phyloP scores from a whole-genome alignment of 2,797 vertebrate genomes.

The Acanthopagrus latus region DNA sequence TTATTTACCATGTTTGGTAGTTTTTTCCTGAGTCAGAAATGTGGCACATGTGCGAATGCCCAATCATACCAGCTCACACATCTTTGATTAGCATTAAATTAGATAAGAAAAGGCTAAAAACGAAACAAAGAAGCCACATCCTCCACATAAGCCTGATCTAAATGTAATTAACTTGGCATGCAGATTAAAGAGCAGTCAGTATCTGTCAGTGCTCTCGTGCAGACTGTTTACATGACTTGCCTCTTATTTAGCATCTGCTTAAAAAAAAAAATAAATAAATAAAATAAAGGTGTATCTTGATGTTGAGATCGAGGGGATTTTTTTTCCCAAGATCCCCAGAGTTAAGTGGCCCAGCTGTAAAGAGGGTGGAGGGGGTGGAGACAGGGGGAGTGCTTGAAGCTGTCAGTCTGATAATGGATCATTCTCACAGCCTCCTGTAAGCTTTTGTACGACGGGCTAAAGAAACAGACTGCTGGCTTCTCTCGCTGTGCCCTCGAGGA shows the following conservation, averaged over 20 bases:
- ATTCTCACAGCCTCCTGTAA: slow-evolving; percentile 70
- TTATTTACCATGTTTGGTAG: background rate
- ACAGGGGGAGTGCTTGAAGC: slow-evolving; percentile 29
- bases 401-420: slow-evolving; percentile 76
- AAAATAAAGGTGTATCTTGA: background rate
- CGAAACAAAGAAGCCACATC: background rate
- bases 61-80: slow-evolving; percentile 13
- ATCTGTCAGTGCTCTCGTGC: background rate
- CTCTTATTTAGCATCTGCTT: background rate
- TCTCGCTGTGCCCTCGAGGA: slow-evolving; percentile 64
- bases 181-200: slow-evolving; percentile 21
- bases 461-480: slow-evolving; percentile 56
- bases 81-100: slow-evolving; percentile 26
- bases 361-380: slow-evolving; percentile 26
- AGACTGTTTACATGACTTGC: background rate
- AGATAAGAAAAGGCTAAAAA: background rate
- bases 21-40: slow-evolving; percentile 12
- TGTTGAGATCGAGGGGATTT: slow-evolving; percentile 7
- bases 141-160: slow-evolving; percentile 12
- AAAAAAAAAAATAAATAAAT: background rate
- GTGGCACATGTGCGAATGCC: background rate
- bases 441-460: slow-evolving; percentile 73
- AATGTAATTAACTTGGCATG: slow-evolving; percentile 29
- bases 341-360: slow-evolving; percentile 57
- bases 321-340: slow-evolving; percentile 38